Conservation (phyloP, 1,140 invertebrate genomes). For the Belonocnema kinseyi region DNA sequence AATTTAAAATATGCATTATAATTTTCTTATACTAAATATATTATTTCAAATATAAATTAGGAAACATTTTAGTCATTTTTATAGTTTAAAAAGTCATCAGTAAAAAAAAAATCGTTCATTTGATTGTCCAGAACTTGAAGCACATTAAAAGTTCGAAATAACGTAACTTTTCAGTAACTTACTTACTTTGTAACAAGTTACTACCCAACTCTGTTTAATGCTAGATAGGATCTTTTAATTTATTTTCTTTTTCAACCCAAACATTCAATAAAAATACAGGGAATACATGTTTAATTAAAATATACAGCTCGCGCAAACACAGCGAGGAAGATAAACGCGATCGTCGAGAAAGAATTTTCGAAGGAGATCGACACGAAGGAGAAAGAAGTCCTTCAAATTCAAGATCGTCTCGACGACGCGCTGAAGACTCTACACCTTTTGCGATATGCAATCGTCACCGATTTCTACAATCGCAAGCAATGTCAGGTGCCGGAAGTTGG, state of each 20-base stretch:
- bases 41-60: too few species aligned
- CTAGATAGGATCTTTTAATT: too few species aligned
- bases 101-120: too few species aligned
- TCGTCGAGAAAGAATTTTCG: constrained; percentile 76
- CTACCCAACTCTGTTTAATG: too few species aligned
- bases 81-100: too few species aligned
- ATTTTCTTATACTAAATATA: too few species aligned
- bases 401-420: constrained; percentile 79
- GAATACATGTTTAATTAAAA: constrained; percentile 37
- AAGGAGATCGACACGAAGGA: constrained; percentile 76
- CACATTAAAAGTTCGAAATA: too few species aligned
- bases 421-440: constrained; percentile 83
- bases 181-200: too few species aligned
- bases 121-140: too few species aligned
- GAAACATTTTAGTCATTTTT: too few species aligned
- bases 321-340: constrained; percentile 66
- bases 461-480: constrained; percentile 82
- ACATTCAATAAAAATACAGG: neutral
- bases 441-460: constrained; percentile 81
- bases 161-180: too few species aligned
- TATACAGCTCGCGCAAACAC: constrained; percentile 62
- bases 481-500: constrained; percentile 71
- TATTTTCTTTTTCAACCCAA: neutral
- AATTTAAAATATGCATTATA: too few species aligned
- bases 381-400: constrained; percentile 76